phyloP scores from a whole-genome alignment of 2,113 vertebrate genomes.

The Cichladusa arquata region DNA sequence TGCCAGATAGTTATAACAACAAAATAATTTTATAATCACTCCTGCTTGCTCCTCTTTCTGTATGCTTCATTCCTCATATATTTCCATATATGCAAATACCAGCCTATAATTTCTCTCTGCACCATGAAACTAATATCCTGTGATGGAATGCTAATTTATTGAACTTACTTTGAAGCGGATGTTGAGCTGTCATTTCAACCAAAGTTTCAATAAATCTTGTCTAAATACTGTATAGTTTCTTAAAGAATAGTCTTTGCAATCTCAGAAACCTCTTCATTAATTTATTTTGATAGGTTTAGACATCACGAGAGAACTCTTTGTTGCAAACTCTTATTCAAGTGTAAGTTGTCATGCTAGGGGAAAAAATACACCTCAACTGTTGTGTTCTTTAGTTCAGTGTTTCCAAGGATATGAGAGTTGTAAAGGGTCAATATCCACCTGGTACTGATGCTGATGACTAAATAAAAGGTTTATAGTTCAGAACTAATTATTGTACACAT shows the following conservation, averaged over 20 bases:
- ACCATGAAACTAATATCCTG: not conserved
- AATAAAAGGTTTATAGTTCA: not conserved
- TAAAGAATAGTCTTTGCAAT: not conserved
- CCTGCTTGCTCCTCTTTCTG: not conserved
- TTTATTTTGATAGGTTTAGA: not conserved
- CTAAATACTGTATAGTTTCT: not conserved
- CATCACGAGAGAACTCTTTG: not conserved
- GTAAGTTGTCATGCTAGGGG: not conserved
- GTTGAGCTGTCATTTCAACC: not conserved
- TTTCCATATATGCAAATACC: conserved; percentile 1
- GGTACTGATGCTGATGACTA: not conserved
- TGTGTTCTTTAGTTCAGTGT: not conserved
- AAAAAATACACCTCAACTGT: not conserved
- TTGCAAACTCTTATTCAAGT: not conserved
- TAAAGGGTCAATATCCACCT: not conserved
- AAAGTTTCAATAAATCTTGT: conserved; percentile 26
- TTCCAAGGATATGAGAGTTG: not conserved
- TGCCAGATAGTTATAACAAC: not conserved
- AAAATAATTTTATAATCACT: not conserved
- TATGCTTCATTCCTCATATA: not conserved
- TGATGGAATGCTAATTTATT: conserved; percentile 16
- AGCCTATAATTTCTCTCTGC: not conserved
- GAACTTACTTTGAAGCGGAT: not conserved
- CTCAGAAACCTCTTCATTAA: not conserved
- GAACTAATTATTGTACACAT: not conserved